phyloP scores from a whole-genome alignment of 2,888 invertebrate species.

The Drosophila multiciliata region DNA sequence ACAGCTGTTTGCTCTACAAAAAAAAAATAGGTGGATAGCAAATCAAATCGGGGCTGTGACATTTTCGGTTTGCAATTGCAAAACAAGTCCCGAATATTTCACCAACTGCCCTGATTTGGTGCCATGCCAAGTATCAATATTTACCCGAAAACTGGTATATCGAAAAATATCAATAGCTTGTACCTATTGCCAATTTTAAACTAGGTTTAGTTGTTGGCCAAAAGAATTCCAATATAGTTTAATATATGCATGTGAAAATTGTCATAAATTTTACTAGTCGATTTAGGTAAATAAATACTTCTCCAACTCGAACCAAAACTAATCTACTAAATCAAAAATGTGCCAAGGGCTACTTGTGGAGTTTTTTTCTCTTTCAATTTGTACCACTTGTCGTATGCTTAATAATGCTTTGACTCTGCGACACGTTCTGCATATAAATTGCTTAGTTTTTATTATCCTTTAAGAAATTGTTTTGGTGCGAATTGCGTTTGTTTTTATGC shows the following conservation, averaged over 20 bases:
- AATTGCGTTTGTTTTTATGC: slow-evolving; percentile 78
- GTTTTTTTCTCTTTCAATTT: slow-evolving; percentile 35
- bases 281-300: neutral
- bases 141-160: neutral
- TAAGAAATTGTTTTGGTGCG: slow-evolving; percentile 52
- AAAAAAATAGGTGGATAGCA: neutral
- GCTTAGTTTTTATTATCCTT: slow-evolving; percentile 76
- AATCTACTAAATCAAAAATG: slow-evolving; percentile 27
- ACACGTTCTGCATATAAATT: slow-evolving; percentile 83
- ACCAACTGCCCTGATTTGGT: slow-evolving; percentile 19
- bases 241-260: neutral
- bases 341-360: neutral
- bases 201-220: neutral
- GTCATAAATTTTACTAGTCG: neutral
- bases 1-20: slow-evolving; percentile 5
- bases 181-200: neutral
- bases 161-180: neutral
- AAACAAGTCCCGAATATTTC: slow-evolving; percentile 31
- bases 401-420: slow-evolving; percentile 38
- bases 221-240: neutral
- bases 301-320: neutral
- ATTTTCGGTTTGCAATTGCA: slow-evolving; percentile 29
- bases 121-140: slow-evolving; percentile 13
- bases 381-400: slow-evolving; percentile 54
- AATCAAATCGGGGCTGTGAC: slow-evolving; percentile 29